Percentiles rank a stretch among this genome's conserved stretches.
Conservation (phyloP, 2,888 invertebrate genomes). For the Cheilosia urbana region DNA sequence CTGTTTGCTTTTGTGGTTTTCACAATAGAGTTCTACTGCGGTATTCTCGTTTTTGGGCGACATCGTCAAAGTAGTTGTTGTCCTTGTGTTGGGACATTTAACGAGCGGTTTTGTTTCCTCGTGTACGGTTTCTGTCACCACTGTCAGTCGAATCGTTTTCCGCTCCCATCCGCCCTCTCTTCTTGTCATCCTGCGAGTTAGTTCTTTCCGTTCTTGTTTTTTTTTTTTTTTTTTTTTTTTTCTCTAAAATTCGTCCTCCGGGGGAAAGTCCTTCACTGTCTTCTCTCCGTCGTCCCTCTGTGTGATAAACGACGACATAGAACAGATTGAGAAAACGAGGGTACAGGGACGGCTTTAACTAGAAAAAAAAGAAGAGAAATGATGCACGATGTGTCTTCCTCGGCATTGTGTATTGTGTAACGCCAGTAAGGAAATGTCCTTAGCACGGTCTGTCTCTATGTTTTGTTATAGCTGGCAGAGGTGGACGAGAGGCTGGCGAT, state of each 20-base stretch:
- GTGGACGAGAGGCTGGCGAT: too few species aligned
- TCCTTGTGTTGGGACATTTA: conserved; percentile 60
- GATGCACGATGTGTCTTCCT: conserved; percentile 27
- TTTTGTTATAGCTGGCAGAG: conserved; percentile 33
- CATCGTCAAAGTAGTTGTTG: conserved; percentile 44
- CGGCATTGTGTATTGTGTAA: conserved; percentile 46
- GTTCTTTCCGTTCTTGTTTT: background rate
- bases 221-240: conserved; percentile 6
- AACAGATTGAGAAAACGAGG: conserved; percentile 7
- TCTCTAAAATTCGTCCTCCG: background rate
- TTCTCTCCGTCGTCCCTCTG: conserved; percentile 28
- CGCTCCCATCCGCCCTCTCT: background rate
- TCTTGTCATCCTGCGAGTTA: background rate
- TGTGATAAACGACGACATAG: conserved; percentile 60
- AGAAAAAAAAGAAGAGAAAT: conserved; percentile 20
- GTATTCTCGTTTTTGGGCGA: conserved; percentile 18
- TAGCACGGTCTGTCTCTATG: conserved; percentile 32
- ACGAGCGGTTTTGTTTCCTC: conserved; percentile 63
- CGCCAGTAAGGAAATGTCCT: conserved; percentile 61
- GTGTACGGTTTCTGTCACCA: conserved; percentile 58
- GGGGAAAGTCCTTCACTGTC: conserved; percentile 62
- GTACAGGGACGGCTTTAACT: conserved; percentile 3
- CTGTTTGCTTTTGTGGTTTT: conserved; percentile 8
- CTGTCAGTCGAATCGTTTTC: conserved; percentile 45
- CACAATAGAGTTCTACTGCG: conserved; percentile 5